These are phyloP conservation scores for Mungos mungo DNA, from an alignment of 2,113 vertebrate species.

Conservation along the genomic window DNA sequence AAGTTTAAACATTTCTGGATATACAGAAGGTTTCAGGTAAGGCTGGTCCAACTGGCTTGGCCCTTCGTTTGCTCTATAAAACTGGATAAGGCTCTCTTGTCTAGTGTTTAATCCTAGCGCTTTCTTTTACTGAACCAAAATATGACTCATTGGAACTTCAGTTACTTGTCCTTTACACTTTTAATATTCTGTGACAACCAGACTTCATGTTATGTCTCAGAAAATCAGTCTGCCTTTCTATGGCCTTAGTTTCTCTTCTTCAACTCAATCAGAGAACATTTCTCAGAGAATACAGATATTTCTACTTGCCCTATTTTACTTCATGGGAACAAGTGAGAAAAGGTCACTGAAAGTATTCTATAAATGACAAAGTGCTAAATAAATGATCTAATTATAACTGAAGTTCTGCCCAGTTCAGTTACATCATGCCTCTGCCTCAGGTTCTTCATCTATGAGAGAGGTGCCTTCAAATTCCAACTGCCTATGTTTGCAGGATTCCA, in stretches of 20 bases:
- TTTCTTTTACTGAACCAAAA: neutral
- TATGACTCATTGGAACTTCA: neutral
- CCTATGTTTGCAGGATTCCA: neutral
- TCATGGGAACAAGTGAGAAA: neutral
- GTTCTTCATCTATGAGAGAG: neutral
- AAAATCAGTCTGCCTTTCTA: neutral
- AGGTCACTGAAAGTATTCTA: neutral
- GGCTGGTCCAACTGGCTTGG: neutral
- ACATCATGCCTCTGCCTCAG: neutral
- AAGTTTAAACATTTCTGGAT: neutral
- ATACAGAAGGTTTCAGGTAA: neutral
- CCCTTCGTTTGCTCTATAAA: neutral
- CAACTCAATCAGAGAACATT: neutral
- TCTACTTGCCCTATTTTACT: neutral
- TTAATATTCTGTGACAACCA: neutral
- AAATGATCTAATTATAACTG: neutral
- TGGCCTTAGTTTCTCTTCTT: neutral
- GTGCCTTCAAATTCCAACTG: neutral
- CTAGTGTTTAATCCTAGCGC: neutral
- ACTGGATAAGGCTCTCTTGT: neutral
- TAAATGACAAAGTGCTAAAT: neutral
- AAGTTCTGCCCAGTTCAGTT: neutral
- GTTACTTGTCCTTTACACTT: neutral
- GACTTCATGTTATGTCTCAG: neutral
- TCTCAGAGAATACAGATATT: neutral